Evolutionary conservation across 2,113 vertebrate genomes (phyloP).

Genomic region (Dascyllus trimaculatus): DNA sequence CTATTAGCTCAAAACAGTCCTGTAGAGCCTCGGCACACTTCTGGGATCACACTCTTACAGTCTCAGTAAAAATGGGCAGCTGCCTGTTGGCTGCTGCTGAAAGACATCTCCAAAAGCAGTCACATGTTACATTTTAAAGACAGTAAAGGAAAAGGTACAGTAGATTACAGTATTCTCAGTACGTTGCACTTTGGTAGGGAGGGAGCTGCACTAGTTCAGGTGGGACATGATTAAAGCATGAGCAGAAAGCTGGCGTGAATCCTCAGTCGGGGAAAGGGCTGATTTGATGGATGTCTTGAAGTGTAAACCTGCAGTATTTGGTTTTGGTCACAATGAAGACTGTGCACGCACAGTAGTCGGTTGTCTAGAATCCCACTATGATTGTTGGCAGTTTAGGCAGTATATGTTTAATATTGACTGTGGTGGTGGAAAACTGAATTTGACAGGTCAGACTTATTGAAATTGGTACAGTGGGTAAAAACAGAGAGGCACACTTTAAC

Average conservation of each 20-base stretch:
- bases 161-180: not conserved
- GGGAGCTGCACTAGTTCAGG: conserved; percentile 20
- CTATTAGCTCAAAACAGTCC: conserved; percentile 48
- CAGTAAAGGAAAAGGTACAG: conserved; percentile 12
- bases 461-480: too few species aligned
- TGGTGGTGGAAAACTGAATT: conserved; percentile 21
- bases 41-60: conserved; percentile 23
- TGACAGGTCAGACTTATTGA: conserved; percentile 5
- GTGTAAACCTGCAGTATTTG: conserved; percentile 17
- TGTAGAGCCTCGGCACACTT: conserved; percentile 6
- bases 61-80: conserved; percentile 23
- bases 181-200: conserved; percentile 3
- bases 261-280: conserved; percentile 21
- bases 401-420: conserved; percentile 3
- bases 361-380: conserved; percentile 38
- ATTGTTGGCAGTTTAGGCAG: conserved; percentile 27
- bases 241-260: conserved; percentile 15
- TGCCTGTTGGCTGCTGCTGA: conserved; percentile 22
- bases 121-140: conserved; percentile 3
- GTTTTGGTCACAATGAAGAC: conserved; percentile 19
- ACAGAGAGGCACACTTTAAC: too few species aligned
- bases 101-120: conserved; percentile 3
- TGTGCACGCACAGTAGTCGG: not conserved
- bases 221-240: conserved; percentile 51
- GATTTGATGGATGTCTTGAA: conserved; percentile 28